These are phyloP conservation scores for Drosophila robusta DNA, from an alignment of 2,888 invertebrate genomes.

Conservation along the genomic window DNA sequence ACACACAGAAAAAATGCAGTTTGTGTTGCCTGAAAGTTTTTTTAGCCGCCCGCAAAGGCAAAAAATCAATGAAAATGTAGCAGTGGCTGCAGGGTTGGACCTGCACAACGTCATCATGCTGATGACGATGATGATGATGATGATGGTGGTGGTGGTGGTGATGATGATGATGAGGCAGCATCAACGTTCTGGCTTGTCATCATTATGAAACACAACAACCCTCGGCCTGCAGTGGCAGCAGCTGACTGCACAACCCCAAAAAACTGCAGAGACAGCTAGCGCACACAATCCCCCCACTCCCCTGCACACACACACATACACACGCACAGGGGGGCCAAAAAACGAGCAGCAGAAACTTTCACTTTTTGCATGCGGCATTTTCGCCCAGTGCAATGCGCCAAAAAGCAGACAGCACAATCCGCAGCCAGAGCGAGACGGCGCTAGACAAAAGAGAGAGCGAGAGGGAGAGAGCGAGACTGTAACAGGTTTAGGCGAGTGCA, in stretches of 20 bases:
- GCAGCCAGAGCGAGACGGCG: slow-evolving; percentile 11
- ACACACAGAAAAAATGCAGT: slow-evolving; percentile 66
- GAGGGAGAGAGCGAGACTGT: slow-evolving; percentile 14
- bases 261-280: slow-evolving; percentile 60
- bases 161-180: slow-evolving; percentile 46
- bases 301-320: slow-evolving; percentile 19
- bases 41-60: slow-evolving; percentile 39
- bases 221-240: slow-evolving; percentile 66
- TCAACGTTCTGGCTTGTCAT: slow-evolving; percentile 70
- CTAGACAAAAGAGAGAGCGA: neutral
- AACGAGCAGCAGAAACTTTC: slow-evolving; percentile 77
- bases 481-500: slow-evolving; percentile 40
- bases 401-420: slow-evolving; percentile 56
- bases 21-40: slow-evolving; percentile 66
- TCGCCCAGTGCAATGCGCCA: slow-evolving; percentile 73
- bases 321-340: slow-evolving; percentile 39
- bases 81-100: slow-evolving; percentile 57
- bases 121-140: slow-evolving; percentile 17
- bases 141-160: slow-evolving; percentile 14
- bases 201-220: slow-evolving; percentile 77
- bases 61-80: slow-evolving; percentile 73
- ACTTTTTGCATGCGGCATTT: slow-evolving; percentile 77
- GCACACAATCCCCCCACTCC: slow-evolving; percentile 8
- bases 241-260: slow-evolving; percentile 74
- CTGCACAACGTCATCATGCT: slow-evolving; percentile 58